Base-by-base conservation (phyloP, 2,888 invertebrate genomes). In the Campoplex nolae region DNA sequence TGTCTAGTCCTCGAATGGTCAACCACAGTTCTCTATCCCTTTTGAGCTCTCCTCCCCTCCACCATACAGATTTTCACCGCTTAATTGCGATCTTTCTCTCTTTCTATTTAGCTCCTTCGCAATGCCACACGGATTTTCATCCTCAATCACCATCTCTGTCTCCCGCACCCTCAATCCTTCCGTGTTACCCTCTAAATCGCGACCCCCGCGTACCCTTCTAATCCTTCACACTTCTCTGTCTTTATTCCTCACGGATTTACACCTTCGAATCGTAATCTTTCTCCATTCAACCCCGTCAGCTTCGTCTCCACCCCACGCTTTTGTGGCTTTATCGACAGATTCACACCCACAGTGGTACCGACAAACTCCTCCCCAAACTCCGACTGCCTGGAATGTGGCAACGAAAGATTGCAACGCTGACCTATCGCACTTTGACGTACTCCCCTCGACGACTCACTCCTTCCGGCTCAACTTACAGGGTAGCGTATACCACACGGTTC, bases 231-330 rank as follows among this genome's bases (percentile, higher is more conserved):
- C 78, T 58, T 73, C 70, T 70, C 71, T 77, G 68, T 73, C 48
- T 56, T 76, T 16, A 58, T 70, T 35, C 62, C 70, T 9, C 73
- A 74, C 62, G 32, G 54, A 71, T 71, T 82, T 58, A 79, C 58
- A 68, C 79, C 67, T 83, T 76, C 78, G 80, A 79, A 86, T 70
- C 73, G 35, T 70, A n/a, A 68, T 56, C 56, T 11, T 23, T 74
- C 75, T 74, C 56, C 68, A 65, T 42, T 75, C 76, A 65, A 45
- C 65, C 45, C 68, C 68, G 23, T 42, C 56, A 58, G 35, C 68
- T 62, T 68, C 54, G 81, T 65, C 58, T 74, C 56, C 45, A 92
- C 94, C 95, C 91, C 93, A 94, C 95, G 94, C 95, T 92, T 94
- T 94, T 88, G 92, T 93, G 90, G 90, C 90, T 91, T 92, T 92